These are phyloP conservation scores for Catajapyx aquilonaris DNA, from an alignment of 1,140 invertebrate species.

Conservation along the genomic window DNA sequence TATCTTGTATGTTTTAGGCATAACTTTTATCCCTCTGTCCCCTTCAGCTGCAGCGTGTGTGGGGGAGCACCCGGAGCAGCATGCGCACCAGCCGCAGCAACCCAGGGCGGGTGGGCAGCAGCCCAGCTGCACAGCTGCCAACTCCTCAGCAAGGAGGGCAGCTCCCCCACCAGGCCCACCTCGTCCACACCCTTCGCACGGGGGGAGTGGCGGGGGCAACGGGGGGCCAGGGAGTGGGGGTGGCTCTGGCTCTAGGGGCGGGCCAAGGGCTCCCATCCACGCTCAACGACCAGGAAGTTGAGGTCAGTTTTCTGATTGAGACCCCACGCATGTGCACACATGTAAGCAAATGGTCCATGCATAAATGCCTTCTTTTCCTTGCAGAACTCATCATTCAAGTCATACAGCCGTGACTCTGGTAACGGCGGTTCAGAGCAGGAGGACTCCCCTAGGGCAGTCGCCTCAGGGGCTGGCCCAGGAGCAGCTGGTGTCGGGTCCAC, in stretches of 20 bases:
- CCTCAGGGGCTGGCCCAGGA: constrained; percentile 17
- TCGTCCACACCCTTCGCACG: no score
- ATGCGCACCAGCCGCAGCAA: no score
- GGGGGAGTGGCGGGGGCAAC: no score
- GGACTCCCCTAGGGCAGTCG: constrained; percentile 34
- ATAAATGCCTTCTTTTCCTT: constrained; percentile 14
- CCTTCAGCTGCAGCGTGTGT: no score
- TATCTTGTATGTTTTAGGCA: no score
- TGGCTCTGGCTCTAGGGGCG: constrained; percentile 5
- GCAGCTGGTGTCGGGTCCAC: constrained; percentile 8
- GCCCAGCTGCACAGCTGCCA: no score
- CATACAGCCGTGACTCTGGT: constrained; percentile 37
- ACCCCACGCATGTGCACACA: neutral
- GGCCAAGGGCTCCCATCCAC: constrained; percentile 17
- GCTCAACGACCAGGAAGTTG: constrained; percentile 11
- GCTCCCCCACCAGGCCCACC: no score
- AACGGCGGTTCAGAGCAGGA: constrained; percentile 39
- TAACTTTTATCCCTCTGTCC: no score
- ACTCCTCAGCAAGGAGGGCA: no score
- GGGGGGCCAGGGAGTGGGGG: constrained; percentile 3
- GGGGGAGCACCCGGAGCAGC: no score
- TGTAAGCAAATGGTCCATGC: neutral
- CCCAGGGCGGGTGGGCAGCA: no score
- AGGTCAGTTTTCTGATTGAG: constrained; percentile 13
- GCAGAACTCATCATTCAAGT: no score